These are phyloP conservation scores for Synanthedon andrenaeformis DNA, from an alignment of 2,888 invertebrate genomes.

Conservation along the genomic window DNA sequence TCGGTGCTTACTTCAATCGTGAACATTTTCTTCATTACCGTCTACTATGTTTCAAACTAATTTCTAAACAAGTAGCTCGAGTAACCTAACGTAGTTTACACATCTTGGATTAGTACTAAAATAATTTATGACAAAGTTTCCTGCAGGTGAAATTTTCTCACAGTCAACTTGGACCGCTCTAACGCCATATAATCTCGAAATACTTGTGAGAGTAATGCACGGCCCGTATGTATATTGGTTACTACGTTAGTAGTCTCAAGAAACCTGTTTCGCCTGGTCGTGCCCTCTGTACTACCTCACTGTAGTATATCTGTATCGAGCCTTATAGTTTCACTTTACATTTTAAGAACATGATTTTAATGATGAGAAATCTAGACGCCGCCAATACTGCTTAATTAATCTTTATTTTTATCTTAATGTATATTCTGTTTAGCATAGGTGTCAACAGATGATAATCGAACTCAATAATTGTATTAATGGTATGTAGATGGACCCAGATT, in stretches of 20 bases:
- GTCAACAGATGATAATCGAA: constrained; percentile 12
- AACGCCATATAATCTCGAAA: constrained; percentile 48
- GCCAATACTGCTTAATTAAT: constrained; percentile 7
- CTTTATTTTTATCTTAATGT: constrained; percentile 2
- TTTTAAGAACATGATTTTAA: constrained; percentile 35
- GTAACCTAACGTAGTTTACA: background rate
- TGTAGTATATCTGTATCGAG: constrained; percentile 39
- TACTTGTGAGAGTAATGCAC: constrained; percentile 47
- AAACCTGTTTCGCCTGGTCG: constrained; percentile 56
- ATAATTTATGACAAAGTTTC: constrained; percentile 33
- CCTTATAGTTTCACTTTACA: constrained; percentile 53
- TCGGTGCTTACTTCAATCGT: background rate
- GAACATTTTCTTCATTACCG: background rate
- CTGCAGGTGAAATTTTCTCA: constrained; percentile 64
- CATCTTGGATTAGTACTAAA: constrained; percentile 6
- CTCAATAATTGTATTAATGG: constrained; percentile 1
- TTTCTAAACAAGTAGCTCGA: background rate
- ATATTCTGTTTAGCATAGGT: constrained; percentile 6
- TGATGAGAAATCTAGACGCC: constrained; percentile 21
- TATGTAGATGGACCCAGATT: constrained; percentile 5
- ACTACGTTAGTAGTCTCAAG: constrained; percentile 57
- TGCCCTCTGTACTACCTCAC: constrained; percentile 56
- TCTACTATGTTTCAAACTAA: background rate
- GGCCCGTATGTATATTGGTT: constrained; percentile 62
- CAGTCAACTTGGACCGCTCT: constrained; percentile 32